phyloP scores from a whole-genome alignment of 2,113 vertebrate species.

The Proterorhinus semilunaris region DNA sequence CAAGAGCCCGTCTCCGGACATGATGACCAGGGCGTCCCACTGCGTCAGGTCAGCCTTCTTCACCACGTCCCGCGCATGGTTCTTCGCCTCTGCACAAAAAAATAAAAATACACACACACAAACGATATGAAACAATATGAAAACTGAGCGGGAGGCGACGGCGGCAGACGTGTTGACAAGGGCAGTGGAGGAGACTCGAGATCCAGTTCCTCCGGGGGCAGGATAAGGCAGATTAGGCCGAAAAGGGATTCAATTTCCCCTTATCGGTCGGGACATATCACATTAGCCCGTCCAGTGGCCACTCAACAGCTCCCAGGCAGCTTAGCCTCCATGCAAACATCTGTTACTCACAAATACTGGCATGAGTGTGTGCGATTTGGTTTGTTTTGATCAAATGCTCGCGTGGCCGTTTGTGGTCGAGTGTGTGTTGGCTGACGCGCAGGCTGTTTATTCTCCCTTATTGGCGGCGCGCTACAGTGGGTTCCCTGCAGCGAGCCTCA shows the following conservation, averaged over 20 bases:
- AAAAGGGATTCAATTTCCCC: slow-evolving; percentile 59
- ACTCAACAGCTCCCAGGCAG: slow-evolving; percentile 55
- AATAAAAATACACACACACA: neutral
- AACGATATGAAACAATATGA: neutral
- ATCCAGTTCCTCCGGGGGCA: slow-evolving; percentile 38
- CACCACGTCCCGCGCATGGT: slow-evolving; percentile 86
- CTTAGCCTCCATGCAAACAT: slow-evolving; percentile 55
- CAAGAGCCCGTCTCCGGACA: slow-evolving; percentile 87
- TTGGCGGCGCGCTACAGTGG: slow-evolving; percentile 45
- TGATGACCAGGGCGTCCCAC: slow-evolving; percentile 84
- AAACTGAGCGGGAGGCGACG: neutral
- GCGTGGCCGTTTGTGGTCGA: slow-evolving; percentile 35
- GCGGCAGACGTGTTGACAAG: slow-evolving; percentile 16
- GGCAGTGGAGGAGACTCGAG: slow-evolving; percentile 30
- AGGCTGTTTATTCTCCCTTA: slow-evolving; percentile 54
- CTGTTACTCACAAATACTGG: slow-evolving; percentile 47
- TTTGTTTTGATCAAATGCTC: neutral
- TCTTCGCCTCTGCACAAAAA: slow-evolving; percentile 74
- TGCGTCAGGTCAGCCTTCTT: slow-evolving; percentile 76
- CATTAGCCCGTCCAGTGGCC: slow-evolving; percentile 54
- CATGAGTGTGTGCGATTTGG: slow-evolving; percentile 17
- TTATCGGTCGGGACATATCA: slow-evolving; percentile 52
- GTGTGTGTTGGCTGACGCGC: slow-evolving; percentile 14
- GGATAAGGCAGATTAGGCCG: slow-evolving; percentile 58
- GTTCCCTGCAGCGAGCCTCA: slow-evolving; percentile 47